phyloP scores from a whole-genome alignment of 1,140 invertebrate species.

The Chymomyza costata region DNA sequence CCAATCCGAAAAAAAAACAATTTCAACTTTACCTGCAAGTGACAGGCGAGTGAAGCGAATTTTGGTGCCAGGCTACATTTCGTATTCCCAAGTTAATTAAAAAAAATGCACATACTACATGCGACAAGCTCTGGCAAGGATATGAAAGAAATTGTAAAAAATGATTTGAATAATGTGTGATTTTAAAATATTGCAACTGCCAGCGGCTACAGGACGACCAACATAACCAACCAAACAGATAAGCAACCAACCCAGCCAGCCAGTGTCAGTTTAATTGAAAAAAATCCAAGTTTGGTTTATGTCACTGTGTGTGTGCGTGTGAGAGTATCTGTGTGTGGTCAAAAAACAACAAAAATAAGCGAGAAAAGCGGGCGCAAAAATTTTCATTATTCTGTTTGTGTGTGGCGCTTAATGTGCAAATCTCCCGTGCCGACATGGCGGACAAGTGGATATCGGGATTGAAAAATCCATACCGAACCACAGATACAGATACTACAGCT shows the following conservation, averaged over 20 bases:
- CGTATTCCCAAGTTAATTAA: conserved; percentile 71
- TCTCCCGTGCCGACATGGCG: conserved; percentile 67
- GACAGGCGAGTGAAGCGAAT: too few species aligned
- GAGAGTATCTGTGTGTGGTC: too few species aligned
- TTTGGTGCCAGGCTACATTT: too few species aligned
- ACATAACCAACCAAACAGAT: conserved; percentile 18
- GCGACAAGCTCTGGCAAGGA: not conserved
- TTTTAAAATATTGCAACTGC: conserved; percentile 61
- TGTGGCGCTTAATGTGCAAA: conserved; percentile 67
- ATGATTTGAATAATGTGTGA: conserved; percentile 73
- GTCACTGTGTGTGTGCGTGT: conserved; percentile 9
- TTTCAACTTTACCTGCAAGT: too few species aligned
- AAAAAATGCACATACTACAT: conserved; percentile 22
- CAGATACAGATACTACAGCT: conserved; percentile 46
- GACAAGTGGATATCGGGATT: conserved; percentile 73
- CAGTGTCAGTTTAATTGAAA: conserved; percentile 68
- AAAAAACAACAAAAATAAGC: conserved; percentile 25
- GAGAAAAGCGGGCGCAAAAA: conserved; percentile 35
- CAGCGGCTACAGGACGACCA: too few species aligned
- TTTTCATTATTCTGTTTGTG: conserved; percentile 73
- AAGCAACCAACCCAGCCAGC: conserved; percentile 9
- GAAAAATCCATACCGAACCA: conserved; percentile 74
- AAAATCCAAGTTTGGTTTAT: conserved; percentile 32
- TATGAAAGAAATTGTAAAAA: conserved; percentile 47
- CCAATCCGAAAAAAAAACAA: too few species aligned